Percentiles rank a stretch among this genome's conserved stretches.
These are phyloP conservation scores for Sitobion miscanthi DNA, from an alignment of 1,140 invertebrate genomes.

Conservation along the genomic window DNA sequence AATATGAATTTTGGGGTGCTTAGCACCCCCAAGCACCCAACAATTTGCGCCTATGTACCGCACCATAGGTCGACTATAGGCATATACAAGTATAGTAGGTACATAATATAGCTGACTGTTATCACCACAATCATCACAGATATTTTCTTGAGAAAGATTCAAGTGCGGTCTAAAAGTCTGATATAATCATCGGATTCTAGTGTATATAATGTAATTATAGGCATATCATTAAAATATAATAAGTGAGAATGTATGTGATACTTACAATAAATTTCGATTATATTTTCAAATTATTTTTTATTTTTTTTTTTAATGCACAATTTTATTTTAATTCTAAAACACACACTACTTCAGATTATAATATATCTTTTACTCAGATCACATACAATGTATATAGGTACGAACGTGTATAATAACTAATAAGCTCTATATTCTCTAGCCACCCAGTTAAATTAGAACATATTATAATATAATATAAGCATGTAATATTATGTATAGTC, in stretches of 20 bases:
- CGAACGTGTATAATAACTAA: not conserved
- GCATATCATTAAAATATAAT: too few relatives aligned
- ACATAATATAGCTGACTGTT: not conserved
- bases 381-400: too few relatives aligned
- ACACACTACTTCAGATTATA: not conserved
- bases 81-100: too few relatives aligned
- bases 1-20: too few relatives aligned
- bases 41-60: not conserved
- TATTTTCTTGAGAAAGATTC: not conserved
- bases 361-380: not conserved
- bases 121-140: not conserved
- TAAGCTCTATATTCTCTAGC: not conserved
- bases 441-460: not conserved
- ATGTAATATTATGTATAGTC: not conserved
- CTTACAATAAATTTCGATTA: too few relatives aligned
- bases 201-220: too few relatives aligned
- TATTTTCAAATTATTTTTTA: too few relatives aligned
- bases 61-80: not conserved
- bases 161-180: too few relatives aligned
- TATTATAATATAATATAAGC: too few relatives aligned
- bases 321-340: not conserved
- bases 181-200: not conserved
- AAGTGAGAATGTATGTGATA: too few relatives aligned
- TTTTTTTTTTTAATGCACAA: too few relatives aligned
- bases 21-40: too few relatives aligned